phyloP scores from a whole-genome alignment of 2,797 vertebrate species.

The Anableps anableps region DNA sequence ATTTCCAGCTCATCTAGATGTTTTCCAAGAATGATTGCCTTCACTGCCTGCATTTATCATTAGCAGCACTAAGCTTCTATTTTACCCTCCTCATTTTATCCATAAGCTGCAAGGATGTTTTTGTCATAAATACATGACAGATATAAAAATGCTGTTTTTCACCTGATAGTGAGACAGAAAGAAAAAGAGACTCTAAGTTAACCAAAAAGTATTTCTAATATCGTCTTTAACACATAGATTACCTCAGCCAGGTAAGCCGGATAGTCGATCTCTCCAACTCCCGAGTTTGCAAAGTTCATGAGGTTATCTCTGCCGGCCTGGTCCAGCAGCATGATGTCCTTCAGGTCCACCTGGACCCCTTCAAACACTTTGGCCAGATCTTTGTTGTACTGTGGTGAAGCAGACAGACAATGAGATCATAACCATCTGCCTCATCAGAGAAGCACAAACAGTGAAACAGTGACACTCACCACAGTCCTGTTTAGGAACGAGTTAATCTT shows the following conservation, averaged over 20 bases:
- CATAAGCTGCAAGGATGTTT: background rate
- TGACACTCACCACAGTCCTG: slow-evolving; percentile 84
- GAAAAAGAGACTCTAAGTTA: background rate
- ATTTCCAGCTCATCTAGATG: background rate
- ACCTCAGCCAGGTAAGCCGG: slow-evolving; percentile 88
- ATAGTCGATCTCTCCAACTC: slow-evolving; percentile 86
- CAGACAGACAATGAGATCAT: slow-evolving; percentile 4
- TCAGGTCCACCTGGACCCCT: slow-evolving; percentile 84
- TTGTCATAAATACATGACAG: background rate
- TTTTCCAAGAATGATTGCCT: background rate
- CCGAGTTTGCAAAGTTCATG: slow-evolving; percentile 85
- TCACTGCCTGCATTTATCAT: background rate
- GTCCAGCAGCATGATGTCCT: slow-evolving; percentile 85
- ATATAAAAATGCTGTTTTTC: background rate
- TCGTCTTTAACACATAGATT: slow-evolving; percentile 19
- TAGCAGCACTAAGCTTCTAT: background rate
- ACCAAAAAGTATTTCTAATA: background rate
- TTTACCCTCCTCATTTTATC: background rate
- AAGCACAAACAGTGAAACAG: background rate
- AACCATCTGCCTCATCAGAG: background rate
- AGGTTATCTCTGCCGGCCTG: slow-evolving; percentile 86
- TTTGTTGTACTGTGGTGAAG: slow-evolving; percentile 83
- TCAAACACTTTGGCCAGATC: slow-evolving; percentile 85
- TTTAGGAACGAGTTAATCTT: slow-evolving; percentile 88
- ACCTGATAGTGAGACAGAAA: background rate